Conservation (phyloP, 2,888 invertebrate species). For the Rutpela maculata region DNA sequence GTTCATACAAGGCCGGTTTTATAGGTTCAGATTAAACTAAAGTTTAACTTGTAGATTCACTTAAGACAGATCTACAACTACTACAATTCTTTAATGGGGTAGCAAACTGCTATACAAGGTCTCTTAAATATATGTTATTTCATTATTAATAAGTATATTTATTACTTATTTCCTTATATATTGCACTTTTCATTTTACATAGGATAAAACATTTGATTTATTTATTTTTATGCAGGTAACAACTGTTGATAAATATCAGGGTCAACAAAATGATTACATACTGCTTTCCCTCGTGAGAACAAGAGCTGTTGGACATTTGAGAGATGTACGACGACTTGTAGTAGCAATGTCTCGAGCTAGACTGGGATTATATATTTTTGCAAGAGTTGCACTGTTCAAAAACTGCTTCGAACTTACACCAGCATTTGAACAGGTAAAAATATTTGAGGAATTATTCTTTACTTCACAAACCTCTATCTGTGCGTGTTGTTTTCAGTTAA, state of each 20-base stretch:
- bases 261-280: conserved; percentile 99
- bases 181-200: neutral
- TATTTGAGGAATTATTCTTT: neutral
- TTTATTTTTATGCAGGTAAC: conserved; percentile 78
- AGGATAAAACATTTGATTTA: conserved; percentile 10
- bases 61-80: too few relatives aligned
- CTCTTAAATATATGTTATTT: too few relatives aligned
- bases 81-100: too few relatives aligned
- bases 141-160: too few relatives aligned
- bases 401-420: conserved; percentile 98
- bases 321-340: conserved; percentile 96
- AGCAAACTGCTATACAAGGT: too few relatives aligned
- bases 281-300: conserved; percentile 96
- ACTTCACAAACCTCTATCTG: neutral
- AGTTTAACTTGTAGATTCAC: too few relatives aligned
- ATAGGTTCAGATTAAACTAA: too few relatives aligned
- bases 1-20: too few relatives aligned
- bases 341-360: conserved; percentile 99
- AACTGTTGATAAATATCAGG: conserved; percentile 99
- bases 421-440: conserved; percentile 90
- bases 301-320: conserved; percentile 96
- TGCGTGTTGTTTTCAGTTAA: conserved; percentile 78
- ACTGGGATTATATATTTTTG: conserved; percentile 97
- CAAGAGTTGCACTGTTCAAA: conserved; percentile 92
- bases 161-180: too few relatives aligned